Evolutionary conservation across 2,888 invertebrate species (phyloP).

Genomic region (Nemapogon koenigi): DNA sequence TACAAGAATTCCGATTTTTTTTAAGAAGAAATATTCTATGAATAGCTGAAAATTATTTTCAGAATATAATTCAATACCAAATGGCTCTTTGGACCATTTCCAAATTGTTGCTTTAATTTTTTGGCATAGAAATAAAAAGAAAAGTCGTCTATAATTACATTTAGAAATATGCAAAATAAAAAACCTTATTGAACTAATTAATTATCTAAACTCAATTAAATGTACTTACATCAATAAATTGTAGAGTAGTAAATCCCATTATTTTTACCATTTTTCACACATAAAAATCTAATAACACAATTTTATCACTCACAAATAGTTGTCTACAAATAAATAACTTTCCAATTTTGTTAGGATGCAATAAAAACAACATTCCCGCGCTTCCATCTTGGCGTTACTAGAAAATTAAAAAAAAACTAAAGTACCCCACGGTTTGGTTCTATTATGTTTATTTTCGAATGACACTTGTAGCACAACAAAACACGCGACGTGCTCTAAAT

Average conservation of each 20-base stretch:
- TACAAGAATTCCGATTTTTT: no score
- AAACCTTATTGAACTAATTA: neutral
- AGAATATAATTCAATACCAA: no score
- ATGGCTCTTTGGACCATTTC: no score
- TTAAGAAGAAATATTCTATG: no score
- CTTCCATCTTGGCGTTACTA: no score
- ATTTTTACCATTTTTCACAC: conserved; percentile 24
- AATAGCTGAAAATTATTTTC: no score
- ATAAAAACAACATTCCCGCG: conserved; percentile 37
- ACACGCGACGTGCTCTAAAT: conserved; percentile 33
- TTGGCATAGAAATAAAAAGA: no score
- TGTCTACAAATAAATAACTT: conserved; percentile 33
- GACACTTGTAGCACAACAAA: conserved; percentile 30
- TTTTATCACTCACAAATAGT: conserved; percentile 22
- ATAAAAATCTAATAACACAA: conserved; percentile 21
- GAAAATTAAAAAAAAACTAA: no score
- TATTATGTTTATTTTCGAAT: no score
- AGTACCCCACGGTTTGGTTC: no score
- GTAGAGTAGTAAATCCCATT: conserved; percentile 19
- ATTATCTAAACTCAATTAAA: neutral
- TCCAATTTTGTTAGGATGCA: conserved; percentile 38
- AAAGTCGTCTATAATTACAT: no score
- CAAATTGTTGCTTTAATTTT: no score
- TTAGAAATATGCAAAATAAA: neutral
- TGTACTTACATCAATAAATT: conserved; percentile 31